Evolutionary conservation across 2,113 vertebrate genomes (phyloP), one percentile per base, ranked within the genome.

Genomic region (Passer domesticus): DNA sequence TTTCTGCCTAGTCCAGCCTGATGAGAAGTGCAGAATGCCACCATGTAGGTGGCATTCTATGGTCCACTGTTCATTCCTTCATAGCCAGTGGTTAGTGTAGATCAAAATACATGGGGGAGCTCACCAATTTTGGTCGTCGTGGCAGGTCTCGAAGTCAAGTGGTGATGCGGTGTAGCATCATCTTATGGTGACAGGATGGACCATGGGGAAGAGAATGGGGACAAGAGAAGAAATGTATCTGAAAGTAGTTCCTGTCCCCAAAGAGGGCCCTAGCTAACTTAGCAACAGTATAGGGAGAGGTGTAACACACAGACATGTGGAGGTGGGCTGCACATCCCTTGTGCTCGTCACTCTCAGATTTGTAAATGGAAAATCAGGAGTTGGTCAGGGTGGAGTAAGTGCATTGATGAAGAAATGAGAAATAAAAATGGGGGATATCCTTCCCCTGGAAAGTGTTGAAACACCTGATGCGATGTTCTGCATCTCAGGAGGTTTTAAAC

Each of bases 161-260:
- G 96, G 97, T 97, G 97, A 97, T 97, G 97, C 96, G 97, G 82
- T 97, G 97, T 97, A 97, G 97, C 97, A 97, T 97, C 97, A 97
- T 97, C 97, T 97, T 96, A 97, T 91, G 96, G 96, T 97, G 89
- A 97, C 95, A 95, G 96, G 97, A 97, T 95, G 94, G 79, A 96
- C 96, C 95, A 97, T 46, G 84, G 95, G 95, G 92, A 95, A 97
- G 90, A 97, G 96, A 97, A 96, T 72, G 95, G 87, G 97, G 96
- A 97, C 96, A 97, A 97, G 97, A 97, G 97, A 97, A 97, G 96
- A 97, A 95, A 97, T 97, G 96, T 94, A 83, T 97, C 97, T 97
- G 96, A 97, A 97, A 97, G 96, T 94, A 92, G 84, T 94, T 95
- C 93, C 93, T 96, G 72, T 87, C 96, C 93, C 90, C 96, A 93